Conservation (phyloP, 2,797 vertebrate species). For the Manis crassicaudata region DNA sequence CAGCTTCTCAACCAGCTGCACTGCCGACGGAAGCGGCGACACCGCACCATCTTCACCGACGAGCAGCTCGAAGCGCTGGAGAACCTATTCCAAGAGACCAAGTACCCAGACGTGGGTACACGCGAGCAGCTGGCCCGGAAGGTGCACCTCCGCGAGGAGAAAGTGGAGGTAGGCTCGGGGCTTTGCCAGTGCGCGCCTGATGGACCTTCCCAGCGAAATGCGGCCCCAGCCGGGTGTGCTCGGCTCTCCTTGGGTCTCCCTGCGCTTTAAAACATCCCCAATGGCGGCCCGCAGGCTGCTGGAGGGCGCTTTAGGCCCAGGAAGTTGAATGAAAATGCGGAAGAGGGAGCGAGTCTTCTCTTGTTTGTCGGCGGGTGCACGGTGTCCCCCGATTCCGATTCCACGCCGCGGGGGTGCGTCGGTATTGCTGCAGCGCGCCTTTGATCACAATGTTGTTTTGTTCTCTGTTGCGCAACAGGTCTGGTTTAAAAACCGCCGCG, state of each 20-base stretch:
- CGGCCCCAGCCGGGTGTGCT: background rate
- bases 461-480: slow-evolving; percentile 87
- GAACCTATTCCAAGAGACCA: slow-evolving; percentile 98
- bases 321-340: slow-evolving; percentile 28
- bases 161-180: slow-evolving; percentile 93
- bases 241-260: background rate
- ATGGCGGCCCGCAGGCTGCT: background rate
- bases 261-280: background rate
- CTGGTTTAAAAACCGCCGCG: slow-evolving; percentile 99
- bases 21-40: slow-evolving; percentile 95
- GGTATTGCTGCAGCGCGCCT: background rate
- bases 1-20: slow-evolving; percentile 98
- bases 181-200: background rate
- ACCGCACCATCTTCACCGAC: slow-evolving; percentile 98
- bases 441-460: background rate
- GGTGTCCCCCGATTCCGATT: no score
- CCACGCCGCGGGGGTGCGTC: fast-evolving
- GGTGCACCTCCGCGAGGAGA: slow-evolving; percentile 98
- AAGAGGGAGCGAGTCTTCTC: background rate
- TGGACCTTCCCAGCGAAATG: fast-evolving
- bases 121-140: slow-evolving; percentile 97
- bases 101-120: slow-evolving; percentile 98
- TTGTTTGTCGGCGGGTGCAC: background rate
- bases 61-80: slow-evolving; percentile 98
- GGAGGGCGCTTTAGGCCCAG: slow-evolving; percentile 60